Evolutionary conservation across 1,140 invertebrate genomes (phyloP), one percentile per base, ranked within the genome.

Genomic region (Drosophila funebris): DNA sequence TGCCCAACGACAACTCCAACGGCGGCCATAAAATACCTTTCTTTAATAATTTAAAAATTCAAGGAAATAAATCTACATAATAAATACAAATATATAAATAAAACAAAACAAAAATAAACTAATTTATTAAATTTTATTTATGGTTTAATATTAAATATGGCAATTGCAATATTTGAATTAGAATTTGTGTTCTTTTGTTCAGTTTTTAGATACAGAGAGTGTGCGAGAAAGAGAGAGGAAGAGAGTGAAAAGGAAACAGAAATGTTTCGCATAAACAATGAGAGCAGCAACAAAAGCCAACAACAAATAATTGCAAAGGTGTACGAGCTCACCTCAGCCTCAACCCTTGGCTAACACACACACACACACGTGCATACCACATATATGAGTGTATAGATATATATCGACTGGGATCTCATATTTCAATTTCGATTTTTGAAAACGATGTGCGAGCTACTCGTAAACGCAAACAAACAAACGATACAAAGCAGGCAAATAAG

Each of bases 351-450:
- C 18, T 20, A 22, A 11, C 9, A 43, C 16, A 43, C 18, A 18
- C 7, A 16, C 11, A 16, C 6, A 5, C 14, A 43, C 43, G 27
- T 43, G 22, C 22, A 29, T 22, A n/a, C n/a, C n/a, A n/a, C n/a
- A n/a, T 16, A 41, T 2, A 36, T 18, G 14, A 8, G 31, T 20
- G n/a, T 48, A 43, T n/a, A 63, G 63, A 70, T 64, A 70, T 56
- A 70, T 57, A 57, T 72, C 62, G 39, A 27, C 50, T 36, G 43
- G 75, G 71, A 71, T 64, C 78, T 87, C 82, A 88, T 87, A 87
- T 87, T 87, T 87, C 82, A 87, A 88, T 87, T 87, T 87, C 78
- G 83, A 87, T 87, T 87, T 88, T 87, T 88, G 57, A 82, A 87
- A 88, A 87, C 76, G 83, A 83, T 88, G 83, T 79, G 78, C 75